Conservation (phyloP, 2,113 vertebrate species). For the Lagopus muta region DNA sequence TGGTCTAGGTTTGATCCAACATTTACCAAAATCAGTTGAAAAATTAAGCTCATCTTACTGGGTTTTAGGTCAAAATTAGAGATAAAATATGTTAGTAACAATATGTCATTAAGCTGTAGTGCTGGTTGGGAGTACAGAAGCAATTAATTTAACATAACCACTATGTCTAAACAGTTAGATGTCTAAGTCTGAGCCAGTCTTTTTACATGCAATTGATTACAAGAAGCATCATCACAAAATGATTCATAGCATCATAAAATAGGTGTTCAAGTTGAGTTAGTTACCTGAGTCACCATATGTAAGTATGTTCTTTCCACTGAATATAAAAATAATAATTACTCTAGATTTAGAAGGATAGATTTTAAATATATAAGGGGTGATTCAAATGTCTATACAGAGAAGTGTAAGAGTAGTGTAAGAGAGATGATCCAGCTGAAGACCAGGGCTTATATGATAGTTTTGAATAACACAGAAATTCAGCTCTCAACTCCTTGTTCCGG, state of each 20-base stretch:
- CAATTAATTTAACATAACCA: background rate
- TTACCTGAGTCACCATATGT: slow-evolving; percentile 14
- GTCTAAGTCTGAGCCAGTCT: background rate
- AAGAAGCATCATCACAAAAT: background rate
- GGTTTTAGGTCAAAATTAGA: background rate
- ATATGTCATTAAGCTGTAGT: background rate
- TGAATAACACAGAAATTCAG: background rate
- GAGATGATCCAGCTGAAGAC: background rate
- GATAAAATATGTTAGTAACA: background rate
- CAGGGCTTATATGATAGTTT: background rate
- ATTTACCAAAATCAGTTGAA: background rate
- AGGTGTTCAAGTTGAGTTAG: background rate
- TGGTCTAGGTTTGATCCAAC: background rate
- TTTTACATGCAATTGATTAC: background rate
- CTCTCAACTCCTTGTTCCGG: background rate
- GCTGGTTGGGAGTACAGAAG: background rate
- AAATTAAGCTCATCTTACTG: background rate
- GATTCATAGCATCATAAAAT: background rate
- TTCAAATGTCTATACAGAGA: background rate
- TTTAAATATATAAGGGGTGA: slow-evolving; percentile 11
- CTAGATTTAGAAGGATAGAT: background rate
- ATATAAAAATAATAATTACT: background rate
- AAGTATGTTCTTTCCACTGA: background rate
- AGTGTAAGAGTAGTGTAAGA: background rate
- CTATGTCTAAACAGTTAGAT: background rate